Conservation (phyloP, 2,113 vertebrate species). For the Bolborhynchus lineola region DNA sequence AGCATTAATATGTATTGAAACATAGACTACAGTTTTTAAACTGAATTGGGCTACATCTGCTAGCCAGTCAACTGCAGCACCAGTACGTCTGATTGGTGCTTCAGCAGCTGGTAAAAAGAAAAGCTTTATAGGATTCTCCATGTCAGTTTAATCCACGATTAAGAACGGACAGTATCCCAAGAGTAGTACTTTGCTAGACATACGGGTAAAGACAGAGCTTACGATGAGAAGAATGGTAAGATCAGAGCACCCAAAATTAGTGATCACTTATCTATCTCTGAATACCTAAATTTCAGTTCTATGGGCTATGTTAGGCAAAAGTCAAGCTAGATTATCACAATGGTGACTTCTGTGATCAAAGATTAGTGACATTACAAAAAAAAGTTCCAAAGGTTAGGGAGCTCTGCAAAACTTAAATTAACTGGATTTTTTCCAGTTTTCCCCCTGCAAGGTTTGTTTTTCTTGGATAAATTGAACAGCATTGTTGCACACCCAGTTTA, state of each 20-base stretch:
- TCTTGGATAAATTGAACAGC: not conserved
- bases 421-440: not conserved
- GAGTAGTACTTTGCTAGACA: not conserved
- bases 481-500: not conserved
- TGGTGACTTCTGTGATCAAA: slow-evolving; percentile 52
- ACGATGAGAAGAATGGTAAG: not conserved
- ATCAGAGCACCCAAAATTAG: not conserved
- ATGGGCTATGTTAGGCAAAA: slow-evolving; percentile 47
- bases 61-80: not conserved
- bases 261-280: not conserved
- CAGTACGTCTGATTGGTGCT: not conserved
- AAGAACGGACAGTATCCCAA: not conserved
- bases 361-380: not conserved
- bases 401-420: not conserved
- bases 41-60: not conserved
- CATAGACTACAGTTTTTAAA: not conserved
- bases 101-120: not conserved
- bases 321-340: slow-evolving; percentile 63
- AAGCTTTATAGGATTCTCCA: not conserved
- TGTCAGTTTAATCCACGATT: not conserved
- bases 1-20: not conserved
- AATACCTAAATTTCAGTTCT: slow-evolving; percentile 3
- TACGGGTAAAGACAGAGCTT: not conserved
- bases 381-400: not conserved
- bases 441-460: not conserved